phyloP scores from a whole-genome alignment of 2,797 vertebrate genomes.

The Anomalospiza imberbis region DNA sequence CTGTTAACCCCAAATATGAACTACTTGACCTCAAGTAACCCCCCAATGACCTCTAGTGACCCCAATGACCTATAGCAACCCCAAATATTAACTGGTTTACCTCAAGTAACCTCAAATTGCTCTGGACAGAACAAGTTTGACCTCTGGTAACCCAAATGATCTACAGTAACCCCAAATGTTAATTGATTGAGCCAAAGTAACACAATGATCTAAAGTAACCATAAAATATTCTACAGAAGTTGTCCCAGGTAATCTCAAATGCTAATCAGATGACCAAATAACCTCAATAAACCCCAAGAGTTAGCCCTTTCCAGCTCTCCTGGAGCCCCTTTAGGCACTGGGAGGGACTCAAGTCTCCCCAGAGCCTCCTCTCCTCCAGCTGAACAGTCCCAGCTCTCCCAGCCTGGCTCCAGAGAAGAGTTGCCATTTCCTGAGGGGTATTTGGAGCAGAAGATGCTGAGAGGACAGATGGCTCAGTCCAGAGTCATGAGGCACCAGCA shows the following conservation, averaged over 20 bases:
- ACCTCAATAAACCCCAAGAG: not conserved
- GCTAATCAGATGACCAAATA: not conserved
- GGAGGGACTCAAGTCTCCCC: not conserved
- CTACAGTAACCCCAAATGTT: not conserved
- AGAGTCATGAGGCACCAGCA: not conserved
- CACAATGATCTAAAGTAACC: not conserved
- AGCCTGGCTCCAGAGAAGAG: not conserved
- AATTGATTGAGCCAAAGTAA: not conserved
- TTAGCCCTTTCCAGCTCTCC: not conserved
- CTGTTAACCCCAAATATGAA: too few species aligned
- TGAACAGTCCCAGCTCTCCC: not conserved
- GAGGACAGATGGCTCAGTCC: not conserved
- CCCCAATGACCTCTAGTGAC: not conserved
- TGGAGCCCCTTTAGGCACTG: not conserved
- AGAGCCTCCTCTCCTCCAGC: not conserved
- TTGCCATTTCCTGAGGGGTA: not conserved
- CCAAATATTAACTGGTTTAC: not conserved
- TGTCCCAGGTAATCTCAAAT: not conserved
- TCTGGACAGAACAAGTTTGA: rapidly evolving
- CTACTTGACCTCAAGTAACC: not conserved
- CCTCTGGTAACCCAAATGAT: not conserved
- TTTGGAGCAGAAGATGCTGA: not conserved
- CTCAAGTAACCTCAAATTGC: not conserved
- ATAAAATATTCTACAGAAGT: too few species aligned
- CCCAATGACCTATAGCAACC: not conserved